phyloP scores from a whole-genome alignment of 2,797 vertebrate genomes.

The Sebastes hubbsi region DNA sequence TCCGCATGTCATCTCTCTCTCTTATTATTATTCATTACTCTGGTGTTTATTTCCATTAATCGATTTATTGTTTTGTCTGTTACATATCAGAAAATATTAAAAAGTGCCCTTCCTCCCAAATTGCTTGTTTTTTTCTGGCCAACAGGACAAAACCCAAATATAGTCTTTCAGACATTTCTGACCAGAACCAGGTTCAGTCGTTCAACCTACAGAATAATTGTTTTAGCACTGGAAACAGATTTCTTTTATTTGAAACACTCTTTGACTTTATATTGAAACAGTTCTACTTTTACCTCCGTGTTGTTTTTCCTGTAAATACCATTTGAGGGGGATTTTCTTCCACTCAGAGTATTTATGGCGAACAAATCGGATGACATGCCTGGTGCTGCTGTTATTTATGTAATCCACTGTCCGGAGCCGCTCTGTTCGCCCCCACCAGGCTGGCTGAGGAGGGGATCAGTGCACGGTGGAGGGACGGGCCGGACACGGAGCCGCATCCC shows the following conservation, averaged over 20 bases:
- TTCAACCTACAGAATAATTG: neutral
- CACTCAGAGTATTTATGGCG: constrained; percentile 8
- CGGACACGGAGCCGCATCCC: constrained; percentile 34
- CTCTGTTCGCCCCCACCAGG: constrained; percentile 1
- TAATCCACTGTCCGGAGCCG: constrained; percentile 28
- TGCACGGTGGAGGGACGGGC: constrained; percentile 12
- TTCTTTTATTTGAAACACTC: neutral
- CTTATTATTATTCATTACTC: too few relatives aligned
- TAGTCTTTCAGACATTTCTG: neutral
- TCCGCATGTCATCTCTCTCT: too few relatives aligned
- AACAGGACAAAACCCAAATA: too few relatives aligned
- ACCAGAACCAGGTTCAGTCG: too few relatives aligned
- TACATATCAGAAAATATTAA: neutral
- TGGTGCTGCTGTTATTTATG: constrained; percentile 33
- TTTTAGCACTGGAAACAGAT: neutral
- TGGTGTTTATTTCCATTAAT: too few relatives aligned
- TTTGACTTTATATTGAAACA: neutral
- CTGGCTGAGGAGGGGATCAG: constrained; percentile 13
- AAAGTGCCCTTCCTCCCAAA: neutral
- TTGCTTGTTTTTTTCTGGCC: too few relatives aligned
- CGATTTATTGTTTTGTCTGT: too few relatives aligned
- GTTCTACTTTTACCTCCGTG: neutral
- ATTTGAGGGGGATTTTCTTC: neutral
- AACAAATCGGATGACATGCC: constrained; percentile 26
- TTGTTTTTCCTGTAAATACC: neutral